Evolutionary conservation across 2,888 invertebrate genomes (phyloP).

Genomic region (Apotomis betuletana): DNA sequence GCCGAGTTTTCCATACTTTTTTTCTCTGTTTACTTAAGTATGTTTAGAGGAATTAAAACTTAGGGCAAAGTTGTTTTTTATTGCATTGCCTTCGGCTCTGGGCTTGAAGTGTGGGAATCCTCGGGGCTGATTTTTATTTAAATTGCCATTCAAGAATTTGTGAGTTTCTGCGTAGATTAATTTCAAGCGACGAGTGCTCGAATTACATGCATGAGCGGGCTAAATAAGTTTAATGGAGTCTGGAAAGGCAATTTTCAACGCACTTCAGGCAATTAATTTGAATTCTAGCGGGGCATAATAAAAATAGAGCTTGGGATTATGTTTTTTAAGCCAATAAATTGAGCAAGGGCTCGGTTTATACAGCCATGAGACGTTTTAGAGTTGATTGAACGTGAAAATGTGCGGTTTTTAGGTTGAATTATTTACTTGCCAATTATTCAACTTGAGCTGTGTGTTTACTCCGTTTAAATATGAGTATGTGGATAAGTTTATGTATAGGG

Average conservation of each 20-base stretch:
- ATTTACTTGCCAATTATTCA: too few species aligned
- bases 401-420: background rate
- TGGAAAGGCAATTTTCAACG: conserved; percentile 34
- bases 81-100: conserved; percentile 54
- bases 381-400: background rate
- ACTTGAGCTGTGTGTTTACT: too few species aligned
- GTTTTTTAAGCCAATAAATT: conserved; percentile 6
- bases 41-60: conserved; percentile 65
- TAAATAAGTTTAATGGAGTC: conserved; percentile 39
- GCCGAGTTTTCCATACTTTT: conserved; percentile 48
- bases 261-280: conserved; percentile 27
- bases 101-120: conserved; percentile 45
- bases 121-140: conserved; percentile 43
- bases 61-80: conserved; percentile 57
- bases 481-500: too few species aligned
- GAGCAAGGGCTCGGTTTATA: conserved; percentile 1
- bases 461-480: too few species aligned
- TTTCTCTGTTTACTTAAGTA: conserved; percentile 62
- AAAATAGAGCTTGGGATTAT: background rate
- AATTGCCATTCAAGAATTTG: conserved; percentile 35
- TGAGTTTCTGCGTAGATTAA: conserved; percentile 32
- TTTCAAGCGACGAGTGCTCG: conserved; percentile 29
- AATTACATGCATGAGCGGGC: conserved; percentile 34
- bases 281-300: conserved; percentile 19
- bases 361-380: too few species aligned